phyloP scores from a whole-genome alignment of 1,140 invertebrate genomes.

The Tetraneura akinire region DNA sequence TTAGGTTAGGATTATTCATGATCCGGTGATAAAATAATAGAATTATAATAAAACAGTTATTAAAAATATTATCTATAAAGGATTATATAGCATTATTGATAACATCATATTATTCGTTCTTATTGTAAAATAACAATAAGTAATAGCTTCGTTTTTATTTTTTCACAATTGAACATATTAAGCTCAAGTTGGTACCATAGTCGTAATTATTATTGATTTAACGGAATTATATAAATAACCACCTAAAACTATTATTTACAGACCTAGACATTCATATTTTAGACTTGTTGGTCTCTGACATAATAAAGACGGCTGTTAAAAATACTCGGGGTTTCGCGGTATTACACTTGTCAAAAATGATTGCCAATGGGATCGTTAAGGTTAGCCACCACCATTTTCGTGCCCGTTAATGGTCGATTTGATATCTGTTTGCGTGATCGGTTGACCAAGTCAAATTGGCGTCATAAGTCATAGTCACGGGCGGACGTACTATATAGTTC shows the following conservation, averaged over 20 bases:
- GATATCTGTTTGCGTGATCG: conserved; percentile 50
- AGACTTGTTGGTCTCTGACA: not conserved
- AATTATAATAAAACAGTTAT: too few relatives aligned
- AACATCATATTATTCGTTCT: too few relatives aligned
- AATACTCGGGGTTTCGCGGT: not conserved
- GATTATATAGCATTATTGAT: too few relatives aligned
- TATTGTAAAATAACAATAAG: too few relatives aligned
- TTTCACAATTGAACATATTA: too few relatives aligned
- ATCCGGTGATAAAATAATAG: too few relatives aligned
- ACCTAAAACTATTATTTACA: not conserved
- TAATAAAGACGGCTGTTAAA: not conserved
- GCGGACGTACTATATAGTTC: not conserved
- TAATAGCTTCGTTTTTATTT: too few relatives aligned
- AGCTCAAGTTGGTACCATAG: too few relatives aligned
- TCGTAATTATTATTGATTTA: too few relatives aligned
- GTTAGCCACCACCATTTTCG: conserved; percentile 3
- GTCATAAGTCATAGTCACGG: conserved; percentile 51
- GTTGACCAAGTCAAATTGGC: conserved; percentile 50
- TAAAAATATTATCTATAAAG: too few relatives aligned
- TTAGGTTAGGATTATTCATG: too few relatives aligned
- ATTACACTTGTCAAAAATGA: conserved; percentile 43
- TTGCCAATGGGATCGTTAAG: not conserved
- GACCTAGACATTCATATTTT: not conserved
- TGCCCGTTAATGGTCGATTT: conserved; percentile 47
- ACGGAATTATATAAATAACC: too few relatives aligned